Evolutionary conservation across 2,888 invertebrate species (phyloP), one percentile per base, ranked within the genome.

Genomic region (Busseola fusca): DNA sequence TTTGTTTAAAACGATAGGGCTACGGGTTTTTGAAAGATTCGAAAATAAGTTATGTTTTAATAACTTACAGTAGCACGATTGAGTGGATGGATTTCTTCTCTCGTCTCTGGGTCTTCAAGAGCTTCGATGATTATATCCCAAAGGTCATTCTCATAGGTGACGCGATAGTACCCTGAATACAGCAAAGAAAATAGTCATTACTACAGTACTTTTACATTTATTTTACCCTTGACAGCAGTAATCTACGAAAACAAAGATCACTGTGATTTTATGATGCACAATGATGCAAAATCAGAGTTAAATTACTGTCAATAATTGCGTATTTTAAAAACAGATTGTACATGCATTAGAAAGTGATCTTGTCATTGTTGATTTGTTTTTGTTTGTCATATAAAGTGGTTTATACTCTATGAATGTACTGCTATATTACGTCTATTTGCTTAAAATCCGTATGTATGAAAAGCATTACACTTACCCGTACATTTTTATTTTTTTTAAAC

Each of bases 91-190:
- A 98, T 97, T 48, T 91, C 89, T 71, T 89, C 89, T 83, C 96
- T 97, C 25, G 91, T 91, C 16, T 97, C 96, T 30, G 96, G 96
- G 52, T 95, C 95, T 42, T 94, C 91, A 1, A 96, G 89, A 50
- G 97, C 96, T 60, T 92, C 91, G 30, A 96, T 96, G 54, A 98
- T 94, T 85, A 96, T 89, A 58, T 96, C 94, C 97, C 97, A 97
- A 83, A 97, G 96, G 2, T 89, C 90, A 2, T 76, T 77, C 76
- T 97, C 97, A 85, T 98, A 98, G 88, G 97, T 97, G 0, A 97
- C 97, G 74, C 97, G 95, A 86, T 97, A 97, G 83, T 96, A 97
- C 34, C 96, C 97, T 95, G 71, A 34, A 82, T 3, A n/a, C n/a
- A 48, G 18, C 3, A 50, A 70, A 40, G 4, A 42, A 7, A 40